Evolutionary conservation across 92 coral and sea anemone genomes (phyloP), one percentile per base, ranked within the genome.

Genomic region (Chrysogorgia sp.): DNA sequence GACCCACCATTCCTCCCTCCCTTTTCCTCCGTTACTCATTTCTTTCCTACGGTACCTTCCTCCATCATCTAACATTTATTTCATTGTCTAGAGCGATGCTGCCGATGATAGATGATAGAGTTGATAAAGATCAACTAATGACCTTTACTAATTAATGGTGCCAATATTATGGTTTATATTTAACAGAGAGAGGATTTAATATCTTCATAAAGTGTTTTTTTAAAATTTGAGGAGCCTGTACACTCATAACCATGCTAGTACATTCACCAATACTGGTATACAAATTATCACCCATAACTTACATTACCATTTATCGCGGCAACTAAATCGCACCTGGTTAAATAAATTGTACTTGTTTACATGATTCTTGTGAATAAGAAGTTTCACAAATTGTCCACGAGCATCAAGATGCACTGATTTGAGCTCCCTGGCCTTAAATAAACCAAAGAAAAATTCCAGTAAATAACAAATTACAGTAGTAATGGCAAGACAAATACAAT

Each of bases 321-420:
- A 32, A 34, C 10, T 20, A 17, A 58, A 35, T 50, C 89, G 77
- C 70, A 85, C 98, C 96, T 94, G 98, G 41, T 94, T 94, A 76
- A 86, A 94, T n/a, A 94, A 80, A 48, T 94, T 94, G 89, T 91
- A 89, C 76, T 90, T 92, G 85, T 94, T 94, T 35, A 94, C 98
- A 87, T 94, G 88, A 67, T 94, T 94, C 85, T 94, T 94, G 84
- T 94, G 98, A 7, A 94, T 81, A 21, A 94, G 59, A 0, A 94
- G 83, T 76, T 94, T 94, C 14, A 94, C 62, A 74, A 94, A 94
- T 67, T 91, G 94, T 20, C 97, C 98, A 61, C 86, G 92, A 0
- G 96, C 96, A 87, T 94, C 98, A 6, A 94, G 68, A 76, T 94
- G 98, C 43, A 94, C 90, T 24, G 98, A 94, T 63, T 94, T 94